These are phyloP conservation scores for Ashinkailepas kermadecensis DNA, from an alignment of 2,888 invertebrate species.

Conservation along the genomic window DNA sequence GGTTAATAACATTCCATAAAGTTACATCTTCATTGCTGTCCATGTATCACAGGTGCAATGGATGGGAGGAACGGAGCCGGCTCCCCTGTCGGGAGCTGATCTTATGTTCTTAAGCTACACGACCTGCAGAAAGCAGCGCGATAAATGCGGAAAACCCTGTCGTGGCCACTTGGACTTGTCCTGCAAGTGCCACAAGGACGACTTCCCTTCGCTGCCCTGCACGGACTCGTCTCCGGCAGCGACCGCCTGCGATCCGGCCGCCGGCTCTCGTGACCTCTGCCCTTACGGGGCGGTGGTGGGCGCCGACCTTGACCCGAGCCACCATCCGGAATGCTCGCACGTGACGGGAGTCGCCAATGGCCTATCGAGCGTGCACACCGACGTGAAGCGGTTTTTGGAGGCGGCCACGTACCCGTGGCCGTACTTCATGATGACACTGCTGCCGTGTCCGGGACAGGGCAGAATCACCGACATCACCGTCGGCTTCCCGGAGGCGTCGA, in stretches of 20 bases:
- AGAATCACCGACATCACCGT: not conserved
- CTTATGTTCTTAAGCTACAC: not conserved
- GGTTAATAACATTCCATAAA: too few species aligned
- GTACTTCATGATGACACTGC: not conserved
- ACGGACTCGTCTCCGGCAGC: not conserved
- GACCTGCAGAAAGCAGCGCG: not conserved
- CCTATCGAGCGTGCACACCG: not conserved
- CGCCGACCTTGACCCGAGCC: not conserved
- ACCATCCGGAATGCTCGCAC: not conserved
- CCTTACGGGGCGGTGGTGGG: not conserved
- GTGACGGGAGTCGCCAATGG: not conserved
- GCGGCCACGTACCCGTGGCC: not conserved
- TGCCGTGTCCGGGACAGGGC: not conserved
- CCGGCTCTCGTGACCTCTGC: not conserved
- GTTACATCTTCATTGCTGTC: not conserved
- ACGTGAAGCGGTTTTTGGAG: not conserved
- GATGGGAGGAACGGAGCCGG: not conserved
- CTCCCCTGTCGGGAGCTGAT: not conserved
- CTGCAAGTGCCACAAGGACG: not conserved
- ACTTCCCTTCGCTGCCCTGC: not conserved
- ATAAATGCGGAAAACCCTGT: not conserved
- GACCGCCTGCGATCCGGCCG: not conserved
- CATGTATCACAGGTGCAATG: not conserved
- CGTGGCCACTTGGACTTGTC: not conserved
- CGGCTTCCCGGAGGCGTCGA: not conserved